A percentile compares a stretch with the other conserved stretches of the same genome.
Evolutionary conservation across 2,797 vertebrate species (phyloP).

Genomic region (Rhincodon typus): DNA sequence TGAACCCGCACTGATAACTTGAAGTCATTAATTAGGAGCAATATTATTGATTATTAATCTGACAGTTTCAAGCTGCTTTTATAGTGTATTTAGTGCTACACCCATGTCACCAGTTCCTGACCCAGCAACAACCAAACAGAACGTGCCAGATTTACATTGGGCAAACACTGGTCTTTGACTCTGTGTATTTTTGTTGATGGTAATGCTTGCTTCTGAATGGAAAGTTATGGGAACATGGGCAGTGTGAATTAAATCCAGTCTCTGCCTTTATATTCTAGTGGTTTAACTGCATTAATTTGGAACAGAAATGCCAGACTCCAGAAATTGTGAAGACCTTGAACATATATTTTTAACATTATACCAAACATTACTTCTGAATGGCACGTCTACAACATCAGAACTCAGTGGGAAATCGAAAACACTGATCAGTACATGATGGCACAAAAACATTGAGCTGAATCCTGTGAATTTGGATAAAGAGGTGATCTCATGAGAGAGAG

Average conservation of each 20-base stretch:
- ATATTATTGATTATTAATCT: not conserved
- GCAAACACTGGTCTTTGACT: not conserved
- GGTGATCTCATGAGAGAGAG: too few species aligned
- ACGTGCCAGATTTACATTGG: not conserved
- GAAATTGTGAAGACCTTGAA: too few species aligned
- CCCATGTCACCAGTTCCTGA: not conserved
- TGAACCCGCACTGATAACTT: not conserved
- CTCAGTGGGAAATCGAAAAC: too few species aligned
- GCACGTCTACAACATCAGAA: too few species aligned
- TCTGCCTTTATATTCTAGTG: not conserved
- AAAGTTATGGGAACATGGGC: not conserved
- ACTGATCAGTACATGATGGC: too few species aligned
- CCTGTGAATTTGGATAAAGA: too few species aligned
- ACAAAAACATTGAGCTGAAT: too few species aligned
- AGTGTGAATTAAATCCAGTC: not conserved
- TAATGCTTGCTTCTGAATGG: not conserved
- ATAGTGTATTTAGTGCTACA: not conserved
- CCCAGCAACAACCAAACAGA: not conserved
- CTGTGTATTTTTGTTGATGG: not conserved
- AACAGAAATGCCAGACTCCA: not conserved
- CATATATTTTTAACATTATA: too few species aligned
- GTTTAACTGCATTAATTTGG: not conserved
- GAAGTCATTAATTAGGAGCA: not conserved
- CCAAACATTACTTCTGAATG: too few species aligned
- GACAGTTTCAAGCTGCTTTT: not conserved